Evolutionary conservation across 2,888 invertebrate genomes (phyloP).

Genomic region (Xestia xanthographa): DNA sequence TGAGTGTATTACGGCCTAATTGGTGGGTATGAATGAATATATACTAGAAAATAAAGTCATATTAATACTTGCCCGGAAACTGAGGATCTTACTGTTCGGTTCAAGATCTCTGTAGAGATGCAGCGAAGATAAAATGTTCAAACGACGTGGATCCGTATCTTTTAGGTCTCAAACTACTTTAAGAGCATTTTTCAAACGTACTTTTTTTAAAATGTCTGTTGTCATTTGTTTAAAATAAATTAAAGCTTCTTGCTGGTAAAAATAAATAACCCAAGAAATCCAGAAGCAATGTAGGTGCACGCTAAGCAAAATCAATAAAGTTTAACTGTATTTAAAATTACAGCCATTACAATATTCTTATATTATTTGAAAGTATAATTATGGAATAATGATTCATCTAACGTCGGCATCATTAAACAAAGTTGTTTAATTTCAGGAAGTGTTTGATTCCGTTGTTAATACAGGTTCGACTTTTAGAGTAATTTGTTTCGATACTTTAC

Average conservation of each 20-base stretch:
- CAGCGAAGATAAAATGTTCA: neutral
- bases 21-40: neutral
- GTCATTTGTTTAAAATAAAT: neutral
- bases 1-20: neutral
- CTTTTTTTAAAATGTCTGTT: neutral
- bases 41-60: neutral
- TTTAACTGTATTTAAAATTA: conserved; percentile 52
- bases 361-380: conserved; percentile 63
- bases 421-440: conserved; percentile 66
- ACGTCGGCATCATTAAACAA: conserved; percentile 57
- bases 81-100: neutral
- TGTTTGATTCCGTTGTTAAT: conserved; percentile 55
- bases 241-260: neutral
- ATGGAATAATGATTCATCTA: conserved; percentile 51
- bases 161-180: neutral
- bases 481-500: conserved; percentile 58
- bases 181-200: neutral
- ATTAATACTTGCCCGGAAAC: neutral
- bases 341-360: conserved; percentile 46
- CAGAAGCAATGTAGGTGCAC: neutral
- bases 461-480: conserved; percentile 50
- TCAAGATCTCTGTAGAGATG: neutral
- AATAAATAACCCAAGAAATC: neutral
- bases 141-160: neutral
- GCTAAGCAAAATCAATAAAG: conserved; percentile 30